These are phyloP conservation scores for Chloropsis hardwickii DNA, from an alignment of 2,113 vertebrate genomes.

Conservation along the genomic window DNA sequence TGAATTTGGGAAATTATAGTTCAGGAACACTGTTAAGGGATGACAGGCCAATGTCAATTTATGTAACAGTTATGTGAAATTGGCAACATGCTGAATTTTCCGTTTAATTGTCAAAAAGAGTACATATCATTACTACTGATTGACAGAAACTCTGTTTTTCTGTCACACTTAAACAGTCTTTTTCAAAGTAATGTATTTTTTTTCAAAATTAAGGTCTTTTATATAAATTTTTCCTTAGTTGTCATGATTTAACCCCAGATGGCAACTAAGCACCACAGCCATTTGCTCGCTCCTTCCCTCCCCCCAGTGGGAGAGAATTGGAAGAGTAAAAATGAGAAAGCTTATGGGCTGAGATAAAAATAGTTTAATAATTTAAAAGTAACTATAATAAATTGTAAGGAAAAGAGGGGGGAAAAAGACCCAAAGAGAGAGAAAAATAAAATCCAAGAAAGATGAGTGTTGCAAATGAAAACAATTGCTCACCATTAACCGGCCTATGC, in stretches of 20 bases:
- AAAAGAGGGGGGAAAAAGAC: neutral
- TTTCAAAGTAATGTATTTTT: neutral
- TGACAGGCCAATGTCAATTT: neutral
- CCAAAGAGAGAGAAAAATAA: neutral
- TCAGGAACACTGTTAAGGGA: neutral
- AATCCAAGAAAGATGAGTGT: neutral
- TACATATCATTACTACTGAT: neutral
- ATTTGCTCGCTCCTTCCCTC: neutral
- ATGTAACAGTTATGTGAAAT: neutral
- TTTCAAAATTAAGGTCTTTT: neutral
- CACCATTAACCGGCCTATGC: neutral
- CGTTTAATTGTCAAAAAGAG: neutral
- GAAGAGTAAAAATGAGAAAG: neutral
- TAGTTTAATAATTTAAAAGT: neutral
- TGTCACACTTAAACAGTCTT: neutral
- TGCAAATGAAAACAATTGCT: neutral
- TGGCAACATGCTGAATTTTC: neutral
- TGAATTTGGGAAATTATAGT: neutral
- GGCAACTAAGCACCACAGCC: neutral
- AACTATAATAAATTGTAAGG: neutral
- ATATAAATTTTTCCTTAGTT: neutral
- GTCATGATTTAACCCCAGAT: neutral
- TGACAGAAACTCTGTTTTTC: neutral
- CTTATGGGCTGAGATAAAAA: neutral
- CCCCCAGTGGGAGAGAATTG: neutral